Base-by-base conservation (phyloP, 2,113 vertebrate species). In the Tetrax tetrax region DNA sequence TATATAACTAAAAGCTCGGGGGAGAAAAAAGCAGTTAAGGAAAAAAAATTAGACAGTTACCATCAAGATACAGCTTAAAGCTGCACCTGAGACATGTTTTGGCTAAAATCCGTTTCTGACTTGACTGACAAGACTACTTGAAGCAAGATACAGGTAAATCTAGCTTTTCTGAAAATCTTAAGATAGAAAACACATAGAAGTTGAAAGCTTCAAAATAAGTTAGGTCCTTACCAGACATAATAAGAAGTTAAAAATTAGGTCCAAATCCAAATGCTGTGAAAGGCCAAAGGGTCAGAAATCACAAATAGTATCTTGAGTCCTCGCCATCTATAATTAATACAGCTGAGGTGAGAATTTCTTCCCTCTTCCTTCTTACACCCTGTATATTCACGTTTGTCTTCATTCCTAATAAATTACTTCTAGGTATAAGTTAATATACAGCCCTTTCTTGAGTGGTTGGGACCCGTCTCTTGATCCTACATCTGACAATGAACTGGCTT, bases 21-120 rank as follows among this genome's bases (percentile, higher is more conserved):
- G 83, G 83, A 93, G 21, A 68, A 91, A 93, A 88, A 83, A 23
- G 69, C 51, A 95, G 87, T 88, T 93, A 85, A 78, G 35, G 54
- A 87, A 69, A 95, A 64, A 83, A 76, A 90, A 74, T 16, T 16
- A 47, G 41, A 25, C 45, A 89, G 65, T 77, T 92, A 65, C 59
- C 43, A 83, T 77, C 63, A 75, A 53, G 51, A 92, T 83, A 43
- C 64, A 94, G 59, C 59, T 91, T 83, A 90, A 95, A 91, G 71
- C 3, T 1, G 56, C 75, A 80, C 33, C 47, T 77, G 87, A 80
- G 83, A 92, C 4, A 31, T 2, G 1, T 57, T 89, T 83, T 70
- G 60, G 68, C 47, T 81, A 59, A 90, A 95, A 86, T 70, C 25
- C 23, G 78, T 78, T 89, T 72, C 48, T 69, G 54, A 45, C 53